Conservation (phyloP, 2,888 invertebrate genomes). For the Cephus pulcher region DNA sequence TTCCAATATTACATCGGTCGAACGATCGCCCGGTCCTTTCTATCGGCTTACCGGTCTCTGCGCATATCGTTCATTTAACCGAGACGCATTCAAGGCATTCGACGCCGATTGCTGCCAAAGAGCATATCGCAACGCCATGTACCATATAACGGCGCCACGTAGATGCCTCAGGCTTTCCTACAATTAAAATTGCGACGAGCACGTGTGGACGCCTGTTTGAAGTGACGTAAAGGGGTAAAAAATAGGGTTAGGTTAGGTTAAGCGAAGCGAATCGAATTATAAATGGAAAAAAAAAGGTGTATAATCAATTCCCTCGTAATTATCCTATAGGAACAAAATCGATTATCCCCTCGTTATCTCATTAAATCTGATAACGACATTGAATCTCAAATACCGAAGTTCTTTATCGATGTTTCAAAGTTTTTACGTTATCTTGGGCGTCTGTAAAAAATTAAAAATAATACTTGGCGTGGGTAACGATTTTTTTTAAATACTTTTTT, state of each 20-base stretch:
- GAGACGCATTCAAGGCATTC: background rate
- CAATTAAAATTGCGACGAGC: background rate
- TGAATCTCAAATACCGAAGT: background rate
- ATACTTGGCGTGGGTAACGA: too few species aligned
- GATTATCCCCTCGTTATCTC: background rate
- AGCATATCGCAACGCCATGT: background rate
- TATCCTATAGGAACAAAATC: background rate
- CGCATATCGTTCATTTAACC: background rate
- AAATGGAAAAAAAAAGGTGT: background rate
- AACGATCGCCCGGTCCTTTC: background rate
- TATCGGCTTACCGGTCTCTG: background rate
- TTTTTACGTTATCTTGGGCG: background rate
- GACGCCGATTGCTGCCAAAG: background rate
- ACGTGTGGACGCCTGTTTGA: background rate
- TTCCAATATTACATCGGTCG: background rate
- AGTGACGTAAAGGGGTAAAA: background rate
- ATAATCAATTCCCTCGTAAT: background rate
- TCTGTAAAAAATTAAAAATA: too few species aligned
- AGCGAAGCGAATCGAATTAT: background rate
- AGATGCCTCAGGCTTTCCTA: background rate
- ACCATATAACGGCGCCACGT: background rate
- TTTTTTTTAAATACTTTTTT: too few species aligned
- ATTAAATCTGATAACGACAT: background rate
- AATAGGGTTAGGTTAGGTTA: background rate
- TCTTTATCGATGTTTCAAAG: background rate